These are phyloP conservation scores for Spizaetus ornatus DNA, from an alignment of 2,113 vertebrate species.

Conservation along the genomic window DNA sequence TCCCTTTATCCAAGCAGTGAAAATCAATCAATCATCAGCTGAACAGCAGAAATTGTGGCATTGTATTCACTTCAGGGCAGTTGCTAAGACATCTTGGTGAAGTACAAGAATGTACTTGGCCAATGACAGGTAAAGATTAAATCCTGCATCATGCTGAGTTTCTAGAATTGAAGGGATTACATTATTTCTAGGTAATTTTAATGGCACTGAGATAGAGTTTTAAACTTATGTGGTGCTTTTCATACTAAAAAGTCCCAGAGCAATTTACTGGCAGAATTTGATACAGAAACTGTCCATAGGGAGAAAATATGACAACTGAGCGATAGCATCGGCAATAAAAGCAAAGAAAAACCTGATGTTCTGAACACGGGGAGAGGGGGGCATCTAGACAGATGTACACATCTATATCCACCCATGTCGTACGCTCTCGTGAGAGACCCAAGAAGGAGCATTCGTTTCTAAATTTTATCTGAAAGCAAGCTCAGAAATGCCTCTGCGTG, in stretches of 20 bases:
- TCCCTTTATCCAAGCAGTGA: not conserved
- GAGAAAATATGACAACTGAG: not conserved
- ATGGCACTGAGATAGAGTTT: not conserved
- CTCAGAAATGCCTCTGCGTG: not conserved
- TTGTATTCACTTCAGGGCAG: not conserved
- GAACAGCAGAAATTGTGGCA: not conserved
- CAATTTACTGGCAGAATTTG: not conserved
- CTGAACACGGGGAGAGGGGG: not conserved
- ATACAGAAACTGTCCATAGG: not conserved
- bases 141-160: not conserved
- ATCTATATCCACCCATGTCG: fast-evolving
- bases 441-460: fast-evolving
- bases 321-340: not conserved
- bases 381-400: not conserved
- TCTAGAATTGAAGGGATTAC: not conserved
- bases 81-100: not conserved
- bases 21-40: not conserved
- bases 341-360: not conserved
- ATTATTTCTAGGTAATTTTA: not conserved
- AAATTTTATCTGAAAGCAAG: not conserved
- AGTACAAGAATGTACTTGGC: not conserved
- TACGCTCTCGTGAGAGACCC: not conserved
- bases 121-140: not conserved
- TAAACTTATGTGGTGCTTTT: not conserved
- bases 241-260: not conserved